Percentiles rank a stretch among this genome's conserved stretches.
phyloP scores from a whole-genome alignment of 2,888 invertebrate genomes.

The Cheilosia vulpina region DNA sequence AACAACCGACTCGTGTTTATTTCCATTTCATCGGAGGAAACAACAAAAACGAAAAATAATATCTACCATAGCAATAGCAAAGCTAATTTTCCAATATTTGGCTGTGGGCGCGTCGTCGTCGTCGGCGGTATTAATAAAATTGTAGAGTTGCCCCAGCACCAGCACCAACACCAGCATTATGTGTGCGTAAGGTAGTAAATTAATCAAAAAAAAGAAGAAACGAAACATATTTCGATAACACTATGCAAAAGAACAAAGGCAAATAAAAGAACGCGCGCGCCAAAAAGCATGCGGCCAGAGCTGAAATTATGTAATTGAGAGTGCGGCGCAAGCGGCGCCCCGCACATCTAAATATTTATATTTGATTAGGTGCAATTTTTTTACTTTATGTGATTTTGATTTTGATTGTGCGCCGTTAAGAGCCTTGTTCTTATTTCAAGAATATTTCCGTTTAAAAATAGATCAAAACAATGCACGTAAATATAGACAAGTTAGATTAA shows the following conservation, averaged over 20 bases:
- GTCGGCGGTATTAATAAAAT: conserved; percentile 1
- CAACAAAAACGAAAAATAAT: conserved; percentile 16
- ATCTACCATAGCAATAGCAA: not conserved
- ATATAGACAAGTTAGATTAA: too few relatives aligned
- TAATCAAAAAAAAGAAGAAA: conserved; percentile 61
- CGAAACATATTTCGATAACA: conserved; percentile 66
- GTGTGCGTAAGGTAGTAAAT: conserved; percentile 64
- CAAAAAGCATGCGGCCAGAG: not conserved
- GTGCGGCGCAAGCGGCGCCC: conserved; percentile 34
- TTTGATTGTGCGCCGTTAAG: conserved; percentile 2
- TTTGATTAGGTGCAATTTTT: conserved; percentile 73
- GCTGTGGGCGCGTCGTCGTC: conserved; percentile 39
- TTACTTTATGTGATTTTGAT: conserved; percentile 39
- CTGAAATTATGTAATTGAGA: conserved; percentile 35
- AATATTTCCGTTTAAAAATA: conserved; percentile 21
- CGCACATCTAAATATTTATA: conserved; percentile 67
- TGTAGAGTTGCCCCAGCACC: not conserved
- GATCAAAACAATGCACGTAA: conserved; percentile 17
- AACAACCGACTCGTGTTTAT: conserved; percentile 45
- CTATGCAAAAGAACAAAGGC: conserved; percentile 50
- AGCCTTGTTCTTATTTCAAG: not conserved
- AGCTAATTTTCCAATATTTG: conserved; percentile 35
- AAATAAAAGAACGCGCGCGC: conserved; percentile 5
- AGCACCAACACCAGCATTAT: not conserved
- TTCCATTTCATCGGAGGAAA: conserved; percentile 43